Conservation (phyloP, 2,797 vertebrate genomes). For the Poeciliopsis paucimaculata region DNA sequence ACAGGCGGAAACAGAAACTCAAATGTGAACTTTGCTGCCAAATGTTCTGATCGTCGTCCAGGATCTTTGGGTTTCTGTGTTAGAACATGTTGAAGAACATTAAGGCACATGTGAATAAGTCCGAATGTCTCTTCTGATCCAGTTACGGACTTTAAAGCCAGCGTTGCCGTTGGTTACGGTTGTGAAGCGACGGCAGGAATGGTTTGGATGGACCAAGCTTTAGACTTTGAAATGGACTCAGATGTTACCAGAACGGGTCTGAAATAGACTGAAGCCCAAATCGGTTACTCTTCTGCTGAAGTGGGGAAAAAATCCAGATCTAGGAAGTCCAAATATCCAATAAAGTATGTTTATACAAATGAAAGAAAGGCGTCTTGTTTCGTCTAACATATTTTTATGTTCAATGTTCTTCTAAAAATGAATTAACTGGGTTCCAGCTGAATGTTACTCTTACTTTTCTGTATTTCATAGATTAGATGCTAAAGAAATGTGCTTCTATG, state of each 20-base stretch:
- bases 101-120: background rate
- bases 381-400: background rate
- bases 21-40: background rate
- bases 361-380: constrained; percentile 2
- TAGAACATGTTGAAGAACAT: constrained; percentile 8
- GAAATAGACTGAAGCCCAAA: constrained; percentile 54
- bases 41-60: background rate
- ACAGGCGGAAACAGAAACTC: background rate
- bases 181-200: constrained; percentile 40
- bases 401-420: too few relatives aligned
- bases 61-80: constrained; percentile 18
- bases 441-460: background rate
- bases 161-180: constrained; percentile 37
- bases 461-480: background rate
- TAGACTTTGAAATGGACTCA: constrained; percentile 38
- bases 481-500: background rate
- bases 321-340: constrained; percentile 61
- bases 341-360: constrained; percentile 63
- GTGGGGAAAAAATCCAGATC: constrained; percentile 57
- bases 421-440: background rate
- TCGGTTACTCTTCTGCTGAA: constrained; percentile 66
- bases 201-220: constrained; percentile 42
- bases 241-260: constrained; percentile 26
- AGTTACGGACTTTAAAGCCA: constrained; percentile 32
- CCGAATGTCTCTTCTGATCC: constrained; percentile 12